Evolutionary conservation across 2,113 vertebrate species (phyloP).

Genomic region (Mirounga angustirostris): DNA sequence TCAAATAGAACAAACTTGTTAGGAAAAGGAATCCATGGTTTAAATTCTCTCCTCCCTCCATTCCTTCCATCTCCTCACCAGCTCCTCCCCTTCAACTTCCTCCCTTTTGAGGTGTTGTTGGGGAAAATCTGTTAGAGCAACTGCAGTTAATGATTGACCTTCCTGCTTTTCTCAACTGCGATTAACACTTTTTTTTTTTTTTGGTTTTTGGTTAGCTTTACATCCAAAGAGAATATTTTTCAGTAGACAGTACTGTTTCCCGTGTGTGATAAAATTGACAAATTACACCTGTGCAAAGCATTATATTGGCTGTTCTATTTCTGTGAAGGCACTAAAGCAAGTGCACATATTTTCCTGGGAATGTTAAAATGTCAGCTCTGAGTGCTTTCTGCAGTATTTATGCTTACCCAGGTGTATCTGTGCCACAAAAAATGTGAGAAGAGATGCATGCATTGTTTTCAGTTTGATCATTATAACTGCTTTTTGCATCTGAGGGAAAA

Average conservation of each 20-base stretch:
- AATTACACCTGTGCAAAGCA: conserved; percentile 30
- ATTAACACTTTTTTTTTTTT: conserved; percentile 9
- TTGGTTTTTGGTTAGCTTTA: not conserved
- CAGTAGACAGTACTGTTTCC: conserved; percentile 5
- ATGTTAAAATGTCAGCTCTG: conserved; percentile 52
- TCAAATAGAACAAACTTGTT: not conserved
- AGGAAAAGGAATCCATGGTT: not conserved
- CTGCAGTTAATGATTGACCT: not conserved
- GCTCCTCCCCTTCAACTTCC: not conserved
- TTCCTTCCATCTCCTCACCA: not conserved
- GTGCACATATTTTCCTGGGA: not conserved
- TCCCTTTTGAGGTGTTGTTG: not conserved
- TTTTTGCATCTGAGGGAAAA: not conserved
- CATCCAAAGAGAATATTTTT: conserved; percentile 39
- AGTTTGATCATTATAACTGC: not conserved
- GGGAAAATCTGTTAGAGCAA: not conserved
- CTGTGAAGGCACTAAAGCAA: conserved; percentile 10
- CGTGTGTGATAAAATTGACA: conserved; percentile 42
- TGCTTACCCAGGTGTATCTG: not conserved
- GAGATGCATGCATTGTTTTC: not conserved
- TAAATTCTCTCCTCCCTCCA: not conserved
- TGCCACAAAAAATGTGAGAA: not conserved
- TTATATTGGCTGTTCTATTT: not conserved
- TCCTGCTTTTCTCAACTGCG: conserved; percentile 17
- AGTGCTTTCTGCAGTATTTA: conserved; percentile 22